Base-by-base conservation (phyloP, 2,113 vertebrate genomes). In the Thunnus maccoyii region DNA sequence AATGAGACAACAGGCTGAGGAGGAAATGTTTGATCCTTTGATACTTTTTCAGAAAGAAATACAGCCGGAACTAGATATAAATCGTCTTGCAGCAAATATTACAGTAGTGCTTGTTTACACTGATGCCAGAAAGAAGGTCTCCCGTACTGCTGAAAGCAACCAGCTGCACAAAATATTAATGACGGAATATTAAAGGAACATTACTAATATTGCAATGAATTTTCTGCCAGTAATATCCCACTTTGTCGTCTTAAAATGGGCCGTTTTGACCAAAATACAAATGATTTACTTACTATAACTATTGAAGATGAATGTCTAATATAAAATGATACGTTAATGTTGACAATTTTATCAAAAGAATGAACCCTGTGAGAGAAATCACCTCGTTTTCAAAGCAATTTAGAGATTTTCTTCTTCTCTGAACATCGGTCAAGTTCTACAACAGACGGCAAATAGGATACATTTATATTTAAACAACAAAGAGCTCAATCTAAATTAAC, bases 1-100 rank as follows among this genome's bases (percentile, higher is more conserved):
- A 90, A 91, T 85, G 85, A 86, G 91, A 80, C 77, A 72, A 69
- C 76, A 36, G 18, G 48, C 63, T 32, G 61, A 16, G 25, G 76
- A 48, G 51, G 1, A 56, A 66, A 36, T 7, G 25, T 14, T 10
- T 41, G n/a, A 36, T 9, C 18, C 11, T 22, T 22, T 57, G 20
- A 15, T 17, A 6, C 9, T 1, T 27, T 58, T 62, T 18, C 2
- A 46, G 14, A 70, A 16, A 69, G 15, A 63, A 80, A 60, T 32
- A 55, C 15, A 44, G 46, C 58, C 15, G 5, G 51, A 36, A 62
- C 36, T 1, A 16, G 1, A 32, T 10, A 46, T 41, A 66, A 11
- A 55, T n/a, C 14, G 5, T 18, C 14, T 41, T 41, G 36, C 36
- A 41, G 36, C 7, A 51, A 22, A 63, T 25, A 41, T 27, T 25